Conservation (phyloP, 35 echinoderm and acorn worm species). For the Heliocidaris erythrogramma region DNA sequence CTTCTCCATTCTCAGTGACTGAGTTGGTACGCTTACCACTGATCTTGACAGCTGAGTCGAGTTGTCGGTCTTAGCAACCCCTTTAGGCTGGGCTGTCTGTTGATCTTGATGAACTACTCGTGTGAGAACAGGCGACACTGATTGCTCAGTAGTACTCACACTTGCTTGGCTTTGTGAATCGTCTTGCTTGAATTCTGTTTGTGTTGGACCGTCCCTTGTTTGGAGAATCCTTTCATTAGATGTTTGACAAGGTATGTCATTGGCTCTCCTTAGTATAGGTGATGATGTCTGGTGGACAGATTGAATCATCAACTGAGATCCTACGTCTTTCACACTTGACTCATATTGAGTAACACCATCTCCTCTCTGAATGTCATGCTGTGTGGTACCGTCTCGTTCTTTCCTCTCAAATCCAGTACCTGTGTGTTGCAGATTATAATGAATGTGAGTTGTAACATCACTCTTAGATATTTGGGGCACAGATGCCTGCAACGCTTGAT, state of each 20-base stretch:
- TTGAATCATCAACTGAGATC: not conserved
- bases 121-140: too few relatives aligned
- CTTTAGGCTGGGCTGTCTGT: too few relatives aligned
- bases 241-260: not conserved
- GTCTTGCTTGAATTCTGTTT: too few relatives aligned
- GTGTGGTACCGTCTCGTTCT: not conserved
- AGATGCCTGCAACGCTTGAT: not conserved
- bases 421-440: not conserved
- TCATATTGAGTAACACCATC: conserved; percentile 3
- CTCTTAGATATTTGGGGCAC: not conserved
- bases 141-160: too few relatives aligned
- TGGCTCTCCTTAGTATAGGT: not conserved
- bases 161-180: too few relatives aligned
- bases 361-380: not conserved
- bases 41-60: not conserved
- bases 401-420: not conserved
- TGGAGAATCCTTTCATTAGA: not conserved
- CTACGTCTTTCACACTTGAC: not conserved
- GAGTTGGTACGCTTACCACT: not conserved
- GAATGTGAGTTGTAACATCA: not conserved
- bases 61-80: not conserved
- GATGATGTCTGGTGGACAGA: not conserved
- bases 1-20: not conserved
- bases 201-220: not conserved
- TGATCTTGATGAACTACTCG: too few relatives aligned